phyloP scores from a whole-genome alignment of 1,140 invertebrate genomes.

The Leptonema lineaticorne region DNA sequence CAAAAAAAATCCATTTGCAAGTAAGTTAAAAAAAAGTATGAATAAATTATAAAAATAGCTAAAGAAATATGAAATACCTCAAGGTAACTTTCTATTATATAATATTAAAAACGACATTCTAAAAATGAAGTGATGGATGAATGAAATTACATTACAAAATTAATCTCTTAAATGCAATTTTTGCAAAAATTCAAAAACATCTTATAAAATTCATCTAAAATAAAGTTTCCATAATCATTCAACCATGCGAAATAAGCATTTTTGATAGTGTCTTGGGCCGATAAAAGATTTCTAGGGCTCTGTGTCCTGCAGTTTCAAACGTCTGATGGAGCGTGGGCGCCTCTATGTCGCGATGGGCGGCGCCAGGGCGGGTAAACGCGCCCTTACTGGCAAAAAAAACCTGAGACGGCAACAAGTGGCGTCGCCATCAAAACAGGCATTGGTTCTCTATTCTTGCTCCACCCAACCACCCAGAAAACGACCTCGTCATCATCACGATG shows the following conservation, averaged over 20 bases:
- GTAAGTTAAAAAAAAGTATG: too few relatives aligned
- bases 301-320: not conserved
- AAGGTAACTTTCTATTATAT: too few relatives aligned
- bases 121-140: too few relatives aligned
- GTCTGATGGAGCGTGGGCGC: not conserved
- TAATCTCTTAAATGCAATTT: too few relatives aligned
- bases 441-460: conserved; percentile 22
- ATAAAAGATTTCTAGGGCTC: not conserved
- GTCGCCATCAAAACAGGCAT: conserved; percentile 18
- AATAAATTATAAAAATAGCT: not conserved
- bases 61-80: too few relatives aligned
- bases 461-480: conserved; percentile 13
- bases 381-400: conserved; percentile 29
- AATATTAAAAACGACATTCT: too few relatives aligned
- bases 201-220: too few relatives aligned
- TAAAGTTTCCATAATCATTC: too few relatives aligned
- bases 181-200: too few relatives aligned
- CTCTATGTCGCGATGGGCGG: conserved; percentile 23
- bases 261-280: too few relatives aligned
- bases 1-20: not conserved
- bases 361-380: conserved; percentile 11
- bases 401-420: conserved; percentile 33
- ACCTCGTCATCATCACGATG: not conserved
- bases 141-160: too few relatives aligned
- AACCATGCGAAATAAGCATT: too few relatives aligned